Percentiles rank a stretch among this genome's conserved stretches.
Conservation (phyloP, 2,797 vertebrate genomes). For the Nyctibius grandis region DNA sequence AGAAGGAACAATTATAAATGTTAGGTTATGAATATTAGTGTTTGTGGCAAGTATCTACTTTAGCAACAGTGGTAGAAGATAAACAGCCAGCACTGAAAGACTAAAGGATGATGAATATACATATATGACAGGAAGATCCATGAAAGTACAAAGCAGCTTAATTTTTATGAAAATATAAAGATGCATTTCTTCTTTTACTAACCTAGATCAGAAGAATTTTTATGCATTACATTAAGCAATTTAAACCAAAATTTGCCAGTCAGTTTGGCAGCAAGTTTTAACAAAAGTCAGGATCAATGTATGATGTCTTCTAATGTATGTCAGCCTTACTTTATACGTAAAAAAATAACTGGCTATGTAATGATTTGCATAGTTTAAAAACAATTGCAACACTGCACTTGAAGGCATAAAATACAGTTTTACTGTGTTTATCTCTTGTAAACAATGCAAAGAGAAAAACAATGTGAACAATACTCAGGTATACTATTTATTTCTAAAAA, state of each 20-base stretch:
- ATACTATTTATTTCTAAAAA: neutral
- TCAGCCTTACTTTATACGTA: neutral
- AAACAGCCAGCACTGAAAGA: neutral
- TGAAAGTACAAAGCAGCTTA: neutral
- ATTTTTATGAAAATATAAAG: neutral
- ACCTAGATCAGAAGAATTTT: constrained; percentile 6
- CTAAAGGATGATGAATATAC: neutral
- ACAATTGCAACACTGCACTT: neutral
- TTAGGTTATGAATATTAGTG: neutral
- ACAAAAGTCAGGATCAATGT: neutral
- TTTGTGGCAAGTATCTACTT: neutral
- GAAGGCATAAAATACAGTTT: neutral
- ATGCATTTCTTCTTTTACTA: neutral
- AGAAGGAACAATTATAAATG: neutral
- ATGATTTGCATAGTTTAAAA: neutral
- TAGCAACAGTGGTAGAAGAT: neutral
- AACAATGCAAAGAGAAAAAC: neutral
- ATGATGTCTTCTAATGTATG: neutral
- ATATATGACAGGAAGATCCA: neutral
- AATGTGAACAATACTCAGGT: neutral
- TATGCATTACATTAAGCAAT: neutral
- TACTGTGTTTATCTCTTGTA: neutral
- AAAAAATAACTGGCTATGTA: neutral
- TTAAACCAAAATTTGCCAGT: neutral
- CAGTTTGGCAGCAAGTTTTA: neutral